Evolutionary conservation across 2,888 invertebrate species (phyloP), one percentile per base, ranked within the genome.

Genomic region (Periphyllus acericola): DNA sequence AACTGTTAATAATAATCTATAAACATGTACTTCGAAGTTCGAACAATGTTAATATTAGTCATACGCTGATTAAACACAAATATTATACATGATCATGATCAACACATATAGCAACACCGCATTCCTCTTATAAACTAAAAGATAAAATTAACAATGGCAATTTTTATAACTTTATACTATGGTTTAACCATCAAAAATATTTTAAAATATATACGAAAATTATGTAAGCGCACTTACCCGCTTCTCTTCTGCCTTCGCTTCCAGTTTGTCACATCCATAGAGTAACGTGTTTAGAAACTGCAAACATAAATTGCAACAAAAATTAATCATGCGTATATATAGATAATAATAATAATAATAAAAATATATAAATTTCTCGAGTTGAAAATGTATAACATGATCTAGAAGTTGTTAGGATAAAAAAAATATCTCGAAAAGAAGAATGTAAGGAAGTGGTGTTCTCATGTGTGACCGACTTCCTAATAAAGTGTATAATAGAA

Each of bases 281-380:
- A 87, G 86, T 87, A 87, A 87, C 74, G 86, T 87, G 74, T 87
- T 87, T 87, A 87, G 80, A 80, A 87, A 87, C 86, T 87, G 86
- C 40, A 19, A 84, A 84, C 66, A 84, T 66, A 82, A 84, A 84
- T 76, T 76, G 75, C 25, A 76, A 76, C 46, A 46, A 66, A 83
- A 76, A 76, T 76, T 40, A 75, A 75, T 76, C 60, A 66, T 40
- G 83, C 83, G 75, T 83, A 40, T 21, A 46, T 83, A 40, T 21
- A 46, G 40, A 83, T 29, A 72, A 81, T 9, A 32, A n/a, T 36
- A 34, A n/a, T 36, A 34, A 46, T n/a, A n/a, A n/a, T n/a, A n/a
- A n/a, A n/a, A 34, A 55, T 60, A 14, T 55, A 76, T 76, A 66
- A 25, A 83, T 76, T 84, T 84, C 84, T 84, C 75, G 40, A 60